These are phyloP conservation scores for Drosophila limbata DNA, from an alignment of 2,888 invertebrate species.

Conservation along the genomic window DNA sequence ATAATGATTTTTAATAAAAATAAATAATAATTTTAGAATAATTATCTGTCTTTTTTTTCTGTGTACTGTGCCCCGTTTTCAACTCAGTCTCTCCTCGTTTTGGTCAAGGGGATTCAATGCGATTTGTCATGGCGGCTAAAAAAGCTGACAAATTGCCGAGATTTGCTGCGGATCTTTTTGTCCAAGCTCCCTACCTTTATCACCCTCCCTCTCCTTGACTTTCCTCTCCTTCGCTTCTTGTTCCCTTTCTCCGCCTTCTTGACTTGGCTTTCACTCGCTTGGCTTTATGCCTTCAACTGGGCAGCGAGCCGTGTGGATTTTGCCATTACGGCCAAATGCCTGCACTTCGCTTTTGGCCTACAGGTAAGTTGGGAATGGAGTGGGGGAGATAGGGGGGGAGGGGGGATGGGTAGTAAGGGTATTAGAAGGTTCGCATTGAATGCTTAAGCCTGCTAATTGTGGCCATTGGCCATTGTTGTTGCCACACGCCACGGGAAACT, in stretches of 20 bases:
- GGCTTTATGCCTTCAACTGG: conserved; percentile 47
- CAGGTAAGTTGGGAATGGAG: too few species aligned
- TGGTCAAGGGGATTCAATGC: conserved; percentile 28
- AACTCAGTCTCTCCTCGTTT: not conserved
- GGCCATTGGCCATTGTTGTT: conserved; percentile 18
- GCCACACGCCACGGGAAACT: conserved; percentile 4
- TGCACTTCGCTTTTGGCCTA: not conserved
- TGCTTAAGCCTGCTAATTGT: conserved; percentile 48
- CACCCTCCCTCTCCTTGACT: not conserved
- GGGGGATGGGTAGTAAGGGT: not conserved
- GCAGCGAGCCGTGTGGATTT: conserved; percentile 40
- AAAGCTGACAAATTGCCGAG: conserved; percentile 67
- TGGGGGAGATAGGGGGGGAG: not conserved
- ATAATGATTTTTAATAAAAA: too few species aligned
- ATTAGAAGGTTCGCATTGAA: conserved; percentile 6
- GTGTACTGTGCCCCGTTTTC: not conserved
- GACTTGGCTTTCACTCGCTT: not conserved
- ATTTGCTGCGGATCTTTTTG: conserved; percentile 47
- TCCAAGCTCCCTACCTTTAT: conserved; percentile 1
- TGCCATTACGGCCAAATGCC: conserved; percentile 28
- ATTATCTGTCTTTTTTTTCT: too few species aligned
- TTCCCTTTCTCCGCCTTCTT: not conserved
- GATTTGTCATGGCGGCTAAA: conserved; percentile 53
- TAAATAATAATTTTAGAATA: too few species aligned
- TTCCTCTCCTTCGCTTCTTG: not conserved